Conservation (phyloP, 2,797 vertebrate genomes). For the Arrhamphus sclerolepis region DNA sequence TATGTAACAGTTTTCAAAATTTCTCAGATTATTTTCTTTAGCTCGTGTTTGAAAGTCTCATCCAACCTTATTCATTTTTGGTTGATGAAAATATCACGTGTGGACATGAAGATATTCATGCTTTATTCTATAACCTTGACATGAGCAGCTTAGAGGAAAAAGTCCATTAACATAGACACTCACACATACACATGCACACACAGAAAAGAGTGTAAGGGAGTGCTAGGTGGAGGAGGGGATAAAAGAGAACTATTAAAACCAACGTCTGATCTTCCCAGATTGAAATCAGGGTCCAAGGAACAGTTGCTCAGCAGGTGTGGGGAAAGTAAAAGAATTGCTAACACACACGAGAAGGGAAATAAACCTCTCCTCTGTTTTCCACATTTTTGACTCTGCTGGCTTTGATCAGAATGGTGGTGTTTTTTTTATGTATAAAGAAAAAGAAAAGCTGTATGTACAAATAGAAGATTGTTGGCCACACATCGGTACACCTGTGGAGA, state of each 20-base stretch:
- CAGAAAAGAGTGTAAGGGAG: not conserved
- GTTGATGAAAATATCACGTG: conserved; percentile 24
- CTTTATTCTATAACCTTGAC: conserved; percentile 49
- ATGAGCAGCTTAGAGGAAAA: conserved; percentile 39
- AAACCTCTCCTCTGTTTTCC: conserved; percentile 1
- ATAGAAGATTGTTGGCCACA: not conserved
- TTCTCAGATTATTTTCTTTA: no score
- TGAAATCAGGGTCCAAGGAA: conserved; percentile 16
- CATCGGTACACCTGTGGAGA: not conserved
- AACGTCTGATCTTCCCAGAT: conserved; percentile 10
- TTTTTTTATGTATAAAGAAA: not conserved
- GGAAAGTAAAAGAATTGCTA: not conserved
- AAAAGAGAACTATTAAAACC: conserved; percentile 27
- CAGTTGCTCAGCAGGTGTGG: conserved; percentile 45
- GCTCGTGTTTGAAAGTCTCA: not conserved
- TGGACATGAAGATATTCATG: conserved; percentile 24
- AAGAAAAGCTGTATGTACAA: not conserved
- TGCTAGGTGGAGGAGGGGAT: conserved; percentile 1
- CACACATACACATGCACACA: no score
- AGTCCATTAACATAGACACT: not conserved
- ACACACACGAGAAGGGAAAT: not conserved
- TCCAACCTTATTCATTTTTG: conserved; percentile 11
- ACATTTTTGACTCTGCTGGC: not conserved
- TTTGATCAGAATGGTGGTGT: conserved; percentile 18
- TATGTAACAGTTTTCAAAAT: no score